Evolutionary conservation across 2,797 vertebrate genomes (phyloP), one percentile per base, ranked within the genome.

Genomic region (Ibycter americanus): DNA sequence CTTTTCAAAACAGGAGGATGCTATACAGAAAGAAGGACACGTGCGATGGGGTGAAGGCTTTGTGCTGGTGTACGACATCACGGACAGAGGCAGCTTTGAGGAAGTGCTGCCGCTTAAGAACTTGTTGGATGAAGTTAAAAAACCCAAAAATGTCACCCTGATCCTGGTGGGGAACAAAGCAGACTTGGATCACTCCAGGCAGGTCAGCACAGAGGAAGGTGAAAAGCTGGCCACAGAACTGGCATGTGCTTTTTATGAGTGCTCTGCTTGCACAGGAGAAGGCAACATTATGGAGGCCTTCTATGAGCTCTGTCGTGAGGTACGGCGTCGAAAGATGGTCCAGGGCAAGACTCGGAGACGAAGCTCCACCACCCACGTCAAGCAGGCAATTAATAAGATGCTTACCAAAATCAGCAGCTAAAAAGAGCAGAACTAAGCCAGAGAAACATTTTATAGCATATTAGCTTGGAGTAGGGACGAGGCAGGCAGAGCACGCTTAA

Each of bases 301-400:
- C 98, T 98, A 99, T 1, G 99, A 99, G 98, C 98, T 99, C 26
- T 99, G 99, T 87, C 98, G 99, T 1, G 99, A 99, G 96, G 99
- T 99, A 58, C 98, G 99, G 32, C 99, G 99, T 29, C 98, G 99
- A 27, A 99, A 99, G 19, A 99, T 99, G 86, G 98, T 99, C 29
- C 99, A 99, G 97, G 99, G 99, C 92, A 99, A 99, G 96, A 99
- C 99, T 6, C 97, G 99, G 12, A 98, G 99, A 71, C 98, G 99
- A 88, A 99, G 99, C 97, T 99, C 99, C 67, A 99, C 99, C 94
- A 99, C 99, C 0, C 99, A 99, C 0, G 99, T 99, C 97, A 99
- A 99, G 93, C 99, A 99, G 97, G 99, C 99, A 95, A 99, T 99
- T 97, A 99, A 99, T 97, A 99, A 99, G 98, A 99, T 99, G 99